A percentile compares a stretch with the other conserved stretches of the same genome.
These are phyloP conservation scores for Callocephalon fimbriatum DNA, from an alignment of 2,113 vertebrate genomes.

Conservation along the genomic window DNA sequence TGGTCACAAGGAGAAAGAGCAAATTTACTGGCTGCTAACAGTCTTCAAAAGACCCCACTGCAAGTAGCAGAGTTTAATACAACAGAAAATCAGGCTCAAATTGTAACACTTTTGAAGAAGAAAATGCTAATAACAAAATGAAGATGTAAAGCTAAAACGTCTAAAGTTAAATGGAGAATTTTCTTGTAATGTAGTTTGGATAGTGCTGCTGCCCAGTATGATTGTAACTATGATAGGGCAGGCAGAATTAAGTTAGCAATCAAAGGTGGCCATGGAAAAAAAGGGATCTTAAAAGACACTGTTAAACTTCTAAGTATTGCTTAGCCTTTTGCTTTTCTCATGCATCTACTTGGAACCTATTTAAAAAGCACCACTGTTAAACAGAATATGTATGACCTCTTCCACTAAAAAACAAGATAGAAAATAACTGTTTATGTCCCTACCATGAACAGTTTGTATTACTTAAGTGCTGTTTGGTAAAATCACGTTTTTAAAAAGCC, in stretches of 20 bases:
- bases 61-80: conserved; percentile 72
- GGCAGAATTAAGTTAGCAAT: background rate
- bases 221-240: background rate
- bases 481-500: background rate
- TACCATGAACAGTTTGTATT: background rate
- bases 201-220: background rate
- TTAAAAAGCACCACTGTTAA: background rate
- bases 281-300: background rate
- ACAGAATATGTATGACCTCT: background rate
- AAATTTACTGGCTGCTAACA: conserved; percentile 74
- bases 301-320: background rate
- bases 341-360: background rate
- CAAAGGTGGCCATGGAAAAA: background rate
- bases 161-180: background rate
- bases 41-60: conserved; percentile 77
- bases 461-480: background rate
- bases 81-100: conserved; percentile 67
- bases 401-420: background rate
- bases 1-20: conserved; percentile 69
- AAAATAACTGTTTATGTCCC: background rate
- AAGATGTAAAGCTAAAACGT: background rate
- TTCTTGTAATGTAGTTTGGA: background rate
- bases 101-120: conserved; percentile 75
- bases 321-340: background rate
- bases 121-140: conserved; percentile 82